Evolutionary conservation across 2,113 vertebrate genomes (phyloP).

Genomic region (Sardina pilchardus): DNA sequence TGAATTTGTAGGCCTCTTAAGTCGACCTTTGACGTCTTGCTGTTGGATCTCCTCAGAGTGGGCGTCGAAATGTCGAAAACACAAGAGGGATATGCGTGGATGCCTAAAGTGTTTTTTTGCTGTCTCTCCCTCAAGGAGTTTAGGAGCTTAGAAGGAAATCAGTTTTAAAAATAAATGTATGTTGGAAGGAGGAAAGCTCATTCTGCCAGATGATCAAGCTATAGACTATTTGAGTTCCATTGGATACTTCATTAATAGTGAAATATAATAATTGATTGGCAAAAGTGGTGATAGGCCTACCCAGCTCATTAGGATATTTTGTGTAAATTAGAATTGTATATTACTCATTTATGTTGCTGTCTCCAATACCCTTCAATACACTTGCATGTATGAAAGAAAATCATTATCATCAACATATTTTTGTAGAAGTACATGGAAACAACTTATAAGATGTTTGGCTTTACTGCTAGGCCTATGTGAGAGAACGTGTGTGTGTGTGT

Average conservation of each 20-base stretch:
- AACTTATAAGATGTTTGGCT: neutral
- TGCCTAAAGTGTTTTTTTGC: conserved; percentile 40
- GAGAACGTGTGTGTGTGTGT: neutral
- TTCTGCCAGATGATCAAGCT: conserved; percentile 19
- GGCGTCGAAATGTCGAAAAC: conserved; percentile 21
- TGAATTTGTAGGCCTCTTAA: conserved; percentile 33
- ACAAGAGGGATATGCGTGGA: conserved; percentile 23
- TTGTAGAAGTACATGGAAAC: too few relatives aligned
- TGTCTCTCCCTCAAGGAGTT: conserved; percentile 36
- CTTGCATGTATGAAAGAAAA: too few relatives aligned
- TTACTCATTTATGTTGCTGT: too few relatives aligned
- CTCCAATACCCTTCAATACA: too few relatives aligned
- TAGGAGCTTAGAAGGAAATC: conserved; percentile 31
- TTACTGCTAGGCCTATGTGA: neutral
- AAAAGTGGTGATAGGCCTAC: neutral
- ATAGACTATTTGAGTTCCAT: neutral
- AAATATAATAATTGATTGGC: neutral
- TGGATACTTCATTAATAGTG: neutral
- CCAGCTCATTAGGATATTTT: neutral
- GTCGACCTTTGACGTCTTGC: conserved; percentile 36
- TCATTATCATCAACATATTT: too few relatives aligned
- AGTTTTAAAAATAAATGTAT: conserved; percentile 42
- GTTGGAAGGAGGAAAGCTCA: conserved; percentile 12
- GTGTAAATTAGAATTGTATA: neutral
- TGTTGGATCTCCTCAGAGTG: conserved; percentile 40